phyloP scores from a whole-genome alignment of 2,113 vertebrate genomes.

The Cyanoramphus novaezelandiae region DNA sequence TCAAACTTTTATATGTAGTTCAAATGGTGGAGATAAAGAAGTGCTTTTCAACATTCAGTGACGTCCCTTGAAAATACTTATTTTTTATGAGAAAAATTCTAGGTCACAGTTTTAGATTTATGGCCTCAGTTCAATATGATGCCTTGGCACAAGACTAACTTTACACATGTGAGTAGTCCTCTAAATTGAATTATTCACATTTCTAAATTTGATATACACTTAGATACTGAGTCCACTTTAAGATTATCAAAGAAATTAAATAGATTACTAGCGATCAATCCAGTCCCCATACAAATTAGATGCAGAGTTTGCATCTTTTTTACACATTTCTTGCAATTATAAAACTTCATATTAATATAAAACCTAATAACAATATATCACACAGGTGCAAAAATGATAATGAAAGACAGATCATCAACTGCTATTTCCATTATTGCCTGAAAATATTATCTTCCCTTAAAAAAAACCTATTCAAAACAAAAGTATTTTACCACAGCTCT shows the following conservation, averaged over 20 bases:
- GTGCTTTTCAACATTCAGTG: neutral
- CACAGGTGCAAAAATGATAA: neutral
- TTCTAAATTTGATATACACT: neutral
- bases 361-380: neutral
- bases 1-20: neutral
- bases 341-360: neutral
- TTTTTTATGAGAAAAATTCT: neutral
- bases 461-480: neutral
- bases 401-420: neutral
- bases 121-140: neutral
- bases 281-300: neutral
- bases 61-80: neutral
- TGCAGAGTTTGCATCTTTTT: neutral
- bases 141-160: neutral
- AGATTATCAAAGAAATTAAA: neutral
- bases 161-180: neutral
- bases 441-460: neutral
- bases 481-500: accelerated
- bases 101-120: neutral
- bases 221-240: neutral
- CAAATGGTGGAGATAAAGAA: neutral
- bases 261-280: neutral
- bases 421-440: neutral
- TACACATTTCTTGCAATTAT: neutral
- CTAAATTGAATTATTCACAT: neutral